A percentile compares a stretch with the other conserved stretches of the same genome.
Evolutionary conservation across 2,888 invertebrate species (phyloP).

Genomic region (Eupithecia vulgata): DNA sequence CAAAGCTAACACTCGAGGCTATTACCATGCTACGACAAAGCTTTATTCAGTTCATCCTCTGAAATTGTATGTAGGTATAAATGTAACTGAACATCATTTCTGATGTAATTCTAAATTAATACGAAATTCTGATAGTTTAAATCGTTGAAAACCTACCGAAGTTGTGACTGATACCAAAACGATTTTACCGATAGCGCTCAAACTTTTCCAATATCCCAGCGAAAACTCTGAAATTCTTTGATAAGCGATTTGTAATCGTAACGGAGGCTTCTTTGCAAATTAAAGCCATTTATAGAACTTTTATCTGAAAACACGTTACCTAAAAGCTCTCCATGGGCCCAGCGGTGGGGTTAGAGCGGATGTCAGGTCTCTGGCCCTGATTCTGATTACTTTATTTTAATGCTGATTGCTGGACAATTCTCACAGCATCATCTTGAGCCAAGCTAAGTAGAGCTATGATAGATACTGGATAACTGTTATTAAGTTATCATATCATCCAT

Average conservation of each 20-base stretch:
- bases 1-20: slow-evolving; percentile 6
- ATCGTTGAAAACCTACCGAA: slow-evolving; percentile 49
- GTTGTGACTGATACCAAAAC: slow-evolving; percentile 63
- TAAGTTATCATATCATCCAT: too few relatives aligned
- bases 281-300: slow-evolving; percentile 41
- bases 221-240: slow-evolving; percentile 70
- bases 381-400: too few relatives aligned
- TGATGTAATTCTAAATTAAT: neutral
- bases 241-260: slow-evolving; percentile 80
- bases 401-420: too few relatives aligned
- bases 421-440: too few relatives aligned
- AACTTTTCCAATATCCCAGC: slow-evolving; percentile 76
- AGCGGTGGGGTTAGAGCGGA: neutral
- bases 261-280: slow-evolving; percentile 53
- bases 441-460: too few relatives aligned
- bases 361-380: neutral
- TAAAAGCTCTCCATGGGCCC: neutral
- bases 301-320: slow-evolving; percentile 9
- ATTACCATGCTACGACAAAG: neutral
- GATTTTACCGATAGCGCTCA: slow-evolving; percentile 65
- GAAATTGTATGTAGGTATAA: neutral
- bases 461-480: too few relatives aligned
- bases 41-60: neutral
- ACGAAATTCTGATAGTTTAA: slow-evolving; percentile 3
- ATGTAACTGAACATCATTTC: neutral